These are phyloP conservation scores for Apodemus agrarius DNA, from an alignment of 2,797 vertebrate species.

Conservation along the genomic window DNA sequence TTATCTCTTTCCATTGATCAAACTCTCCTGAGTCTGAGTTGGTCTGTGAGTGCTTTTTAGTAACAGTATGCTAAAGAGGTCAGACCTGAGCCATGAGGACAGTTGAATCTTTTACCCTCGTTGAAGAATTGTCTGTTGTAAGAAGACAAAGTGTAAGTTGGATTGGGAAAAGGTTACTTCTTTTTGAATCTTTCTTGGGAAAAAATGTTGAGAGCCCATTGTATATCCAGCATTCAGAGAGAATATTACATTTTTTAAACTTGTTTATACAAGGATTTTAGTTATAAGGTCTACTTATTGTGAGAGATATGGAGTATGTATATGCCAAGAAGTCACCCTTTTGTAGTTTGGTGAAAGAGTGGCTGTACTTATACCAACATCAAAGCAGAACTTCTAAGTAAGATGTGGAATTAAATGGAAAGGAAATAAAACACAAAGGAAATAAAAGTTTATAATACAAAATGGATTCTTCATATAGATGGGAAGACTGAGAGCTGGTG, in stretches of 20 bases:
- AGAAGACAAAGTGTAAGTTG: background rate
- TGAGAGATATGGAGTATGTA: background rate
- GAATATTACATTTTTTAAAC: too few species aligned
- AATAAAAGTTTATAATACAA: background rate
- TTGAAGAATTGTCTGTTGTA: background rate
- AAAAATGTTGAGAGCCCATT: background rate
- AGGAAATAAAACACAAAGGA: too few species aligned
- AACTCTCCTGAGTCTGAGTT: too few species aligned
- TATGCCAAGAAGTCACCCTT: background rate
- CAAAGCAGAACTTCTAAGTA: background rate
- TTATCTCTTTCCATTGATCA: background rate
- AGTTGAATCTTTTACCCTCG: background rate
- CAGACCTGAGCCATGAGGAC: rapidly evolving
- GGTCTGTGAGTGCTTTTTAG: background rate
- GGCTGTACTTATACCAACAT: background rate
- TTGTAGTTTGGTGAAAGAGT: background rate
- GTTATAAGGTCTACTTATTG: background rate
- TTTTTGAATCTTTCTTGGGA: background rate
- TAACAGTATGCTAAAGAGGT: background rate
- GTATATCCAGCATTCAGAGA: rapidly evolving
- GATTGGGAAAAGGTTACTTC: background rate
- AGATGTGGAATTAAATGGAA: background rate
- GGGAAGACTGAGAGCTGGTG: rapidly evolving
- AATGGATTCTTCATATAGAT: too few species aligned
- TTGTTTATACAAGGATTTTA: background rate